These are phyloP conservation scores for Leucosticte australis DNA, from an alignment of 2,113 vertebrate genomes.

Conservation along the genomic window DNA sequence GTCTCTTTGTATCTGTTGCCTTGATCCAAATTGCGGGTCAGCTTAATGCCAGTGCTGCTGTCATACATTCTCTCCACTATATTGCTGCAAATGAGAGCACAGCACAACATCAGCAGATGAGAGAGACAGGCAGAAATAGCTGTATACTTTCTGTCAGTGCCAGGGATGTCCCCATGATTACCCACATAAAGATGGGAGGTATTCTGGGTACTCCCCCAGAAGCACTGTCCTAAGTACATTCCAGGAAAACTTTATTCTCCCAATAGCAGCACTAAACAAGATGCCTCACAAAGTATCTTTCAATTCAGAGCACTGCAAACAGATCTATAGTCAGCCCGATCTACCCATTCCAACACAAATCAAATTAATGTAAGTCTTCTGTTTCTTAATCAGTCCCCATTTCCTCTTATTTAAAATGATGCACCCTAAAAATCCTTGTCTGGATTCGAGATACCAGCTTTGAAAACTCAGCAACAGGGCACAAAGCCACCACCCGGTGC, in stretches of 20 bases:
- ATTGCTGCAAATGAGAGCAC: slow-evolving; percentile 67
- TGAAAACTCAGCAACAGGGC: not conserved
- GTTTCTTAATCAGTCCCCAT: not conserved
- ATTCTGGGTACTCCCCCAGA: not conserved
- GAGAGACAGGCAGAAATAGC: not conserved
- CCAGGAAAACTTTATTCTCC: not conserved
- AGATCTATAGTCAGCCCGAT: not conserved
- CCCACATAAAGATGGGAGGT: not conserved
- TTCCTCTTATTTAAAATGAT: not conserved
- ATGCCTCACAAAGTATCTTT: not conserved
- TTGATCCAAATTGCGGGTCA: slow-evolving; percentile 84
- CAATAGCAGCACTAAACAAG: not conserved
- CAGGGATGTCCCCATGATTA: not conserved
- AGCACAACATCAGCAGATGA: not conserved
- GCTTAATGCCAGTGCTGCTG: slow-evolving; percentile 82
- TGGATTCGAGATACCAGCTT: not conserved
- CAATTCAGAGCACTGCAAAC: not conserved
- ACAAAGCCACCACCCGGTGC: fast-evolving
- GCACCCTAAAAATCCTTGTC: not conserved
- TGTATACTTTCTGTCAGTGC: not conserved
- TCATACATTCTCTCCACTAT: slow-evolving; percentile 91
- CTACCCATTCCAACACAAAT: not conserved
- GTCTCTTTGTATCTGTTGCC: slow-evolving; percentile 90
- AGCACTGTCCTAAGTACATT: not conserved
- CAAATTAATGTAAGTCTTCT: not conserved